Evolutionary conservation across 2,888 invertebrate species (phyloP).

Genomic region (Pyrochroa serraticornis): DNA sequence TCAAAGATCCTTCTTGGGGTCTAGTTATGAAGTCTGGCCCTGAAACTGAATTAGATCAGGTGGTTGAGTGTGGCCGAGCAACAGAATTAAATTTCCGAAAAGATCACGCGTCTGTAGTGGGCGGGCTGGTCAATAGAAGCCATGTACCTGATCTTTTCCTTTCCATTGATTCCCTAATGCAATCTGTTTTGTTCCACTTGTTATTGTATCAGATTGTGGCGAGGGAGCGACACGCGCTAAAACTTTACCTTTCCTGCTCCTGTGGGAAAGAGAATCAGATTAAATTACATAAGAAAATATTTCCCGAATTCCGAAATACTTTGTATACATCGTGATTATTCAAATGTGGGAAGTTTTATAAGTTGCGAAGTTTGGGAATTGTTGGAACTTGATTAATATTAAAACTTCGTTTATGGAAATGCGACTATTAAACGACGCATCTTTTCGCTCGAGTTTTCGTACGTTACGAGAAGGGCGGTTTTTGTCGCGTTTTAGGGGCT

Average conservation of each 20-base stretch:
- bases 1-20: not conserved
- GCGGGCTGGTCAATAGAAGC: not conserved
- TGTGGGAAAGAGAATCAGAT: conserved; percentile 33
- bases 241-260: conserved; percentile 31
- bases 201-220: conserved; percentile 33
- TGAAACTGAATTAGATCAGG: conserved; percentile 21
- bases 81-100: too few species aligned
- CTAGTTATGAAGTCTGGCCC: conserved; percentile 8
- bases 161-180: conserved; percentile 27
- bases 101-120: conserved; percentile 7
- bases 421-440: conserved; percentile 13
- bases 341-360: conserved; percentile 42
- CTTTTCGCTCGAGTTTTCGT: conserved; percentile 21
- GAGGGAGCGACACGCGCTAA: conserved; percentile 26
- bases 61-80: not conserved
- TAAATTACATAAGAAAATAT: conserved; percentile 40
- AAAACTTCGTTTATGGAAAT: conserved; percentile 40
- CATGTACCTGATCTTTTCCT: conserved; percentile 12
- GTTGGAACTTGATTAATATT: conserved; percentile 41
- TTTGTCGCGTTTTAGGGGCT: conserved; percentile 20
- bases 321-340: conserved; percentile 40
- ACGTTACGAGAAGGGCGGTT: conserved; percentile 8
- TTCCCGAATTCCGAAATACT: conserved; percentile 35
- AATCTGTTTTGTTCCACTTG: conserved; percentile 35
- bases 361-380: conserved; percentile 38